Conservation (phyloP, 2,113 vertebrate genomes). For the Toxotes chatareus region DNA sequence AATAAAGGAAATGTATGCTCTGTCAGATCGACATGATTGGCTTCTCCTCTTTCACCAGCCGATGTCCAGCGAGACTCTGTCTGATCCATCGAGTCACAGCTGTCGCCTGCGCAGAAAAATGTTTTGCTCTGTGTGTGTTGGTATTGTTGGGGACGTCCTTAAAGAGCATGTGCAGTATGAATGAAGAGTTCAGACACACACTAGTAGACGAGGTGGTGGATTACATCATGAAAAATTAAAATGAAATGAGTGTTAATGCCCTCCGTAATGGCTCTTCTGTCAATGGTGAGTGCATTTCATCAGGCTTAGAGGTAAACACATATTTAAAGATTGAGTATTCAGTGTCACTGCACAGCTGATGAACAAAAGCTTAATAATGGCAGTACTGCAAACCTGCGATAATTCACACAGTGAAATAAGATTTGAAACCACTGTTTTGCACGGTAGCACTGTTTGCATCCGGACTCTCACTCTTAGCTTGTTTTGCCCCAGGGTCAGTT, state of each 20-base stretch:
- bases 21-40: slow-evolving; percentile 11
- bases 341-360: neutral
- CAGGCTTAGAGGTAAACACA: neutral
- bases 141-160: neutral
- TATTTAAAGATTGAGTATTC: neutral
- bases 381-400: neutral
- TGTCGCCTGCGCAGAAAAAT: neutral
- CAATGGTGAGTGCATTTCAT: slow-evolving; percentile 4
- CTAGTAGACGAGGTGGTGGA: neutral
- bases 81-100: slow-evolving; percentile 28
- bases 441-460: neutral
- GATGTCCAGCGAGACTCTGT: neutral
- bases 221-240: neutral
- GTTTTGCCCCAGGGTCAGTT: slow-evolving; percentile 34
- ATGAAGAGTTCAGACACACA: neutral
- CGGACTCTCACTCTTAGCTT: neutral
- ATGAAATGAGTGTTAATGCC: neutral
- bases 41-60: neutral
- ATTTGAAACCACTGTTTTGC: neutral
- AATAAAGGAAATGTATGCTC: slow-evolving; percentile 31
- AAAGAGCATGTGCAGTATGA: neutral
- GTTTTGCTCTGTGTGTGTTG: neutral
- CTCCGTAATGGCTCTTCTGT: neutral
- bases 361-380: neutral
- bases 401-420: neutral